Conservation (phyloP, 2,113 vertebrate genomes). For the Columba livia region DNA sequence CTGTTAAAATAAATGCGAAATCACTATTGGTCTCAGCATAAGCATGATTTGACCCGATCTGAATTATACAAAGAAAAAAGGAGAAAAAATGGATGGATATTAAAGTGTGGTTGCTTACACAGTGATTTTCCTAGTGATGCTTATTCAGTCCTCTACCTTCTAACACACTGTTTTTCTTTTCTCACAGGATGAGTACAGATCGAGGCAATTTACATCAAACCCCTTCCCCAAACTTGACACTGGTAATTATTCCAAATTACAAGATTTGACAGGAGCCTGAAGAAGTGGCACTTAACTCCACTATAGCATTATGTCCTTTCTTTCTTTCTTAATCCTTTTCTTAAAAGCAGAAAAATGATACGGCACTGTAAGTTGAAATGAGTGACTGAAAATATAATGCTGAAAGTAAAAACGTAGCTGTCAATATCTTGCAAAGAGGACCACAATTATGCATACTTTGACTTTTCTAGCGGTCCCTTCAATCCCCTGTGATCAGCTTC, state of each 20-base stretch:
- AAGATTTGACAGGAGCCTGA: constrained; percentile 68
- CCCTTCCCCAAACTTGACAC: constrained; percentile 62
- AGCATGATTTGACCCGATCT: not conserved
- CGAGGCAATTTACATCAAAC: constrained; percentile 9
- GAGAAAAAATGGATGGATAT: not conserved
- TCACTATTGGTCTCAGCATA: not conserved
- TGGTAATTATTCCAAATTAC: constrained; percentile 77
- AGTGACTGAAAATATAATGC: constrained; percentile 65
- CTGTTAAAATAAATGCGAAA: constrained; percentile 47
- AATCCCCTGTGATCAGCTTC: not conserved
- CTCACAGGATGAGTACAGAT: not conserved
- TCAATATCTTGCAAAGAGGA: constrained; percentile 50
- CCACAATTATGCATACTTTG: not conserved
- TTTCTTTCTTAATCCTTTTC: constrained; percentile 73
- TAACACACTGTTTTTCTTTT: not conserved
- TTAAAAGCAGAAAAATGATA: constrained; percentile 74
- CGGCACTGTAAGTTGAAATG: constrained; percentile 20
- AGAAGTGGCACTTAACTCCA: constrained; percentile 70
- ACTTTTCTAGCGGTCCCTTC: not conserved
- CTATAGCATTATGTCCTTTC: constrained; percentile 61
- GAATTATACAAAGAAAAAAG: not conserved
- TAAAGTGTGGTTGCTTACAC: not conserved
- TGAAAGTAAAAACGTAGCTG: constrained; percentile 65
- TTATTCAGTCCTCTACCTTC: not conserved
- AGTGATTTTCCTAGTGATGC: not conserved